phyloP scores from a whole-genome alignment of 2,888 invertebrate species.

The Anaspis maculata region DNA sequence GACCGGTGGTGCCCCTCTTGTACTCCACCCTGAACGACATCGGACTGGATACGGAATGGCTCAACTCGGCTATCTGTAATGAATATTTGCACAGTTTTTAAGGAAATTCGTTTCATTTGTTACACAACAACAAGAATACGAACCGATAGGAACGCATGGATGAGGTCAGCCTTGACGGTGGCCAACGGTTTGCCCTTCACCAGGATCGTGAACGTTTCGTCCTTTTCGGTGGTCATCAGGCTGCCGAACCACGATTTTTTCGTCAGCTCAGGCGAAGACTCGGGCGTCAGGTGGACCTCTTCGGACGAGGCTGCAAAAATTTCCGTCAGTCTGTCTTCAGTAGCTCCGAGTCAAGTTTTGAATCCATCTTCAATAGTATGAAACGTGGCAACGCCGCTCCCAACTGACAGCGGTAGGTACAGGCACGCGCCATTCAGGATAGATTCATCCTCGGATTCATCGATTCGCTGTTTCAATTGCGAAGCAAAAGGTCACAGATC shows the following conservation, averaged over 20 bases:
- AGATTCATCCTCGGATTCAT: too few species aligned
- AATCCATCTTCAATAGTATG: too few species aligned
- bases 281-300: conserved; percentile 89
- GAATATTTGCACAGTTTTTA: background rate
- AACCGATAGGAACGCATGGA: conserved; percentile 98
- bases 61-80: conserved; percentile 83
- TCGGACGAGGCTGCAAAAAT: conserved; percentile 64
- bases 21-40: conserved; percentile 98
- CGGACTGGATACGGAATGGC: conserved; percentile 96
- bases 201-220: conserved; percentile 93
- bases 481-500: too few species aligned
- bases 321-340: too few species aligned
- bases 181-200: conserved; percentile 95
- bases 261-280: conserved; percentile 91
- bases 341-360: too few species aligned
- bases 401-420: too few species aligned
- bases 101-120: background rate
- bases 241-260: conserved; percentile 99
- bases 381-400: too few species aligned
- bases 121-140: conserved; percentile 1
- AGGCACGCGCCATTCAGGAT: too few species aligned
- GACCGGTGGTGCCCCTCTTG: conserved; percentile 86
- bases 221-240: conserved; percentile 92
- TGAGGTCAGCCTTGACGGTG: conserved; percentile 95
- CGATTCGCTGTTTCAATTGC: too few species aligned